Percentiles rank a stretch among this genome's conserved stretches.
Evolutionary conservation across 1,140 invertebrate species (phyloP).

Genomic region (Zaprionus camerounensis): DNA sequence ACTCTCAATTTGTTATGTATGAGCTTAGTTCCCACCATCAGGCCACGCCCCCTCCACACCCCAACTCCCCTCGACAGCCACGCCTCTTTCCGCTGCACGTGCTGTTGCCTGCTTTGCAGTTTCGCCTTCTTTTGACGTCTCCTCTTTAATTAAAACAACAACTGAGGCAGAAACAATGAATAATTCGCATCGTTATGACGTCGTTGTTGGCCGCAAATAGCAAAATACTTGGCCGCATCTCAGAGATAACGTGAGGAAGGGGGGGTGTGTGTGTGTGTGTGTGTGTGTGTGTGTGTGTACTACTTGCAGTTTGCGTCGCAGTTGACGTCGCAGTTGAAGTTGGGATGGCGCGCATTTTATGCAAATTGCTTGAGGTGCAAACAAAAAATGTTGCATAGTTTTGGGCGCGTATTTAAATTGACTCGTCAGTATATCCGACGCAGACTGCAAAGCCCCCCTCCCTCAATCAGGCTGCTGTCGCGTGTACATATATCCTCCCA

Average conservation of each 20-base stretch:
- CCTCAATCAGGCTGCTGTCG: conserved; percentile 25
- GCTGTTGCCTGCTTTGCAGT: conserved; percentile 38
- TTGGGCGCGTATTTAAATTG: conserved; percentile 73
- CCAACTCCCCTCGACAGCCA: not conserved
- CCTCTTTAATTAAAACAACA: conserved; percentile 73
- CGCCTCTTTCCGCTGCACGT: not conserved
- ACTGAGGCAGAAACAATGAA: conserved; percentile 75
- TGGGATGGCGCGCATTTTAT: conserved; percentile 55
- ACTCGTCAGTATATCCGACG: conserved; percentile 24
- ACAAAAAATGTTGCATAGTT: conserved; percentile 58
- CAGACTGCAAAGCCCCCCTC: conserved; percentile 8
- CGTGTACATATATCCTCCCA: conserved; percentile 3
- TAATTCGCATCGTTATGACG: conserved; percentile 71
- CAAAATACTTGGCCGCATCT: not conserved
- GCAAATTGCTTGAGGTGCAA: conserved; percentile 56
- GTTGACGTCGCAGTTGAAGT: not conserved
- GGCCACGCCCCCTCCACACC: not conserved
- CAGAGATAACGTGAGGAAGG: not conserved
- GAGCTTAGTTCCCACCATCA: conserved; percentile 6
- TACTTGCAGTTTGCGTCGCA: conserved; percentile 17
- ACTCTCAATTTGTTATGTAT: conserved; percentile 36
- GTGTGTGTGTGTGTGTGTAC: conserved; percentile 22
- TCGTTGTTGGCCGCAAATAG: conserved; percentile 33
- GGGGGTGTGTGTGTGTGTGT: not conserved
- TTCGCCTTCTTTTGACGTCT: conserved; percentile 25